Base-by-base conservation (phyloP, 2,888 invertebrate genomes). In the Drepana falcataria region DNA sequence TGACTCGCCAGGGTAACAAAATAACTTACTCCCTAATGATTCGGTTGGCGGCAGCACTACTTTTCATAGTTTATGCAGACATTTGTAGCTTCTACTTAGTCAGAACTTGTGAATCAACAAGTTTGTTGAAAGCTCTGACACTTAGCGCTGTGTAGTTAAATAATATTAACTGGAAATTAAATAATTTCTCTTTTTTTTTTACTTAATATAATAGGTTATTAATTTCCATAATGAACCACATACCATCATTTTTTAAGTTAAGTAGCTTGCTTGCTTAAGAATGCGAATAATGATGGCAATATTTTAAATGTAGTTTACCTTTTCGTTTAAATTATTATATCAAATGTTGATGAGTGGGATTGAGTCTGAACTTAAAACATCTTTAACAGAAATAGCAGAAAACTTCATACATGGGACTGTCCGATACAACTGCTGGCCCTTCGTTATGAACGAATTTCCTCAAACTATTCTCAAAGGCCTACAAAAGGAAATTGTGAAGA, bases 401-500 rank as follows among this genome's bases (percentile, higher is more conserved):
- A 21, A 21, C 21, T 21, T 21, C 21, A 21, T 21, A 21, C 21
- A 21, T 21, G 21, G 21, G 37, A 4, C 5, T 37, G 48, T 53
- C 51, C 48, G 44, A 51, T 53, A 52, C 47, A 55, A 63, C 64
- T 56, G 48, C 2, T 44, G 33, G 2, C 6, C 6, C 5, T 21
- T 40, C 37, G 37, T 49, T 35, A 51, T 40, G 49, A 63, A 57
- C 62, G 58, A 69, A 79, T 73, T 78, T 76, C 73, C 73, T 65
- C 65, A 44, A 66, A 78, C 75, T 79, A 77, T 66, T 68, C 64
- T 67, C 63, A 60, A 68, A 64, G 71, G 65, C 55, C 64, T 65
- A 56, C 62, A 66, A 75, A 75, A 71, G 77, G 73, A 77, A 78
- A 75, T 75, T 74, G 62, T 61, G 61, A 59, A 67, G 73, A 75